A percentile compares a stretch with the other conserved stretches of the same genome.
Evolutionary conservation across 37 sponge, comb jelly and placozoan genomes (phyloP).

Genomic region (Ephydatia muelleri): DNA sequence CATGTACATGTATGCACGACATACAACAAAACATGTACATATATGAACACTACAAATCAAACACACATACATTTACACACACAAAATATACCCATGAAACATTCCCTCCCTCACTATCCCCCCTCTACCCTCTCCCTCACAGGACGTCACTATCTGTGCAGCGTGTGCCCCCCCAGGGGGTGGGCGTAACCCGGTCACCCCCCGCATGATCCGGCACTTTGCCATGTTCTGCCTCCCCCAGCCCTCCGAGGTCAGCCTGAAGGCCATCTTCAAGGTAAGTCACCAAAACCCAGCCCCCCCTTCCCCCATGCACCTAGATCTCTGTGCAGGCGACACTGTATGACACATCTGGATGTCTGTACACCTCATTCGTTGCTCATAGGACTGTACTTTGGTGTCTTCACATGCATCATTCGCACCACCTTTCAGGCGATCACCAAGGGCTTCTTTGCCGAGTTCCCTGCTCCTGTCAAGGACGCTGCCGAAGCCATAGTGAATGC

Average conservation of each 20-base stretch:
- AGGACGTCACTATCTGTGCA: conserved; percentile 94
- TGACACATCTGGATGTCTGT: background rate
- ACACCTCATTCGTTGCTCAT: no score
- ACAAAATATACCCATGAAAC: background rate
- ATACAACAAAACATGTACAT: no score
- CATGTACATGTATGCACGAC: no score
- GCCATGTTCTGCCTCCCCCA: conserved; percentile 91
- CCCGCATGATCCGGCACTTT: conserved; percentile 96
- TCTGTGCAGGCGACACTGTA: background rate
- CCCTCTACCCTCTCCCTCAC: background rate
- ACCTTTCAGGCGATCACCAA: conserved; percentile 77
- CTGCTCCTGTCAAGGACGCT: conserved; percentile 84
- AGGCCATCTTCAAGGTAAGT: conserved; percentile 83
- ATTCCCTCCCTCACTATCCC: background rate
- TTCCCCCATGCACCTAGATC: background rate
- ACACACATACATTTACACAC: background rate
- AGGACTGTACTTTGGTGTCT: no score
- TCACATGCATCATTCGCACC: no score
- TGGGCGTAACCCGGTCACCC: conserved; percentile 96
- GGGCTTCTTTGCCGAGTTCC: conserved; percentile 95
- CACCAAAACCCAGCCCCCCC: background rate
- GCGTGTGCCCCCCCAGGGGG: conserved; percentile 99
- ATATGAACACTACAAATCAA: background rate
- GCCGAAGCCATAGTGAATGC: conserved; percentile 95
- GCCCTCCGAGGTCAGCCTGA: conserved; percentile 87